Conservation (phyloP, 2,797 vertebrate genomes). For the Danio choprae region DNA sequence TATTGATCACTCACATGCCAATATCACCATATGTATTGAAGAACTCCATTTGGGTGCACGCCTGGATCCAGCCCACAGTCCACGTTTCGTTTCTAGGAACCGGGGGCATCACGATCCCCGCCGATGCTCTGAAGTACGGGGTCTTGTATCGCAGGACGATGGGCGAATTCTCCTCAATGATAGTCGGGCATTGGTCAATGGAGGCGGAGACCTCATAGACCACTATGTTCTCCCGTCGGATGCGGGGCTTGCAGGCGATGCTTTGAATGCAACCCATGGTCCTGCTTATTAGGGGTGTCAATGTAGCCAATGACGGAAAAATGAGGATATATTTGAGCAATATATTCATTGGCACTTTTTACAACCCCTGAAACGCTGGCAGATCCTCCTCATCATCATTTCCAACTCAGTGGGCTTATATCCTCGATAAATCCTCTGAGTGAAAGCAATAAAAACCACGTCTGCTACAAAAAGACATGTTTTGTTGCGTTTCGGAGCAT, state of each 20-base stretch:
- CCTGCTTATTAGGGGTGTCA: slow-evolving; percentile 76
- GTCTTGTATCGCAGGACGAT: slow-evolving; percentile 99
- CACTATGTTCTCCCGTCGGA: slow-evolving; percentile 97
- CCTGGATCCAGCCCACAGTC: slow-evolving; percentile 99
- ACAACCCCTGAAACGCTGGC: slow-evolving; percentile 67
- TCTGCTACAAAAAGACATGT: slow-evolving; percentile 62
- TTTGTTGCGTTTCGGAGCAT: slow-evolving; percentile 58
- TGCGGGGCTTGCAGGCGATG: slow-evolving; percentile 96
- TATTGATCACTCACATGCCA: slow-evolving; percentile 85
- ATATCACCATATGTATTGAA: slow-evolving; percentile 98
- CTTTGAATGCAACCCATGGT: slow-evolving; percentile 98
- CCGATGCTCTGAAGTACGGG: slow-evolving; percentile 97
- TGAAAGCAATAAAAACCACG: slow-evolving; percentile 43
- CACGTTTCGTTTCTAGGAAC: slow-evolving; percentile 96
- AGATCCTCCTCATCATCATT: slow-evolving; percentile 70
- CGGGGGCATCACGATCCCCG: slow-evolving; percentile 96
- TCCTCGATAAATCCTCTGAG: slow-evolving; percentile 50
- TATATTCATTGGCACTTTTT: slow-evolving; percentile 79
- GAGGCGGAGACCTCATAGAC: slow-evolving; percentile 97
- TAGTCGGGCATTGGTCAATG: slow-evolving; percentile 95
- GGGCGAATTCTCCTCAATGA: slow-evolving; percentile 97
- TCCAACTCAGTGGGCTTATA: slow-evolving; percentile 61
- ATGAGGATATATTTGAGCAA: slow-evolving; percentile 72
- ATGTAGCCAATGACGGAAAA: slow-evolving; percentile 76
- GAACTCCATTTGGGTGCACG: slow-evolving; percentile 99